phyloP scores from a whole-genome alignment of 2,797 vertebrate species.

The Gallinago solitaria region DNA sequence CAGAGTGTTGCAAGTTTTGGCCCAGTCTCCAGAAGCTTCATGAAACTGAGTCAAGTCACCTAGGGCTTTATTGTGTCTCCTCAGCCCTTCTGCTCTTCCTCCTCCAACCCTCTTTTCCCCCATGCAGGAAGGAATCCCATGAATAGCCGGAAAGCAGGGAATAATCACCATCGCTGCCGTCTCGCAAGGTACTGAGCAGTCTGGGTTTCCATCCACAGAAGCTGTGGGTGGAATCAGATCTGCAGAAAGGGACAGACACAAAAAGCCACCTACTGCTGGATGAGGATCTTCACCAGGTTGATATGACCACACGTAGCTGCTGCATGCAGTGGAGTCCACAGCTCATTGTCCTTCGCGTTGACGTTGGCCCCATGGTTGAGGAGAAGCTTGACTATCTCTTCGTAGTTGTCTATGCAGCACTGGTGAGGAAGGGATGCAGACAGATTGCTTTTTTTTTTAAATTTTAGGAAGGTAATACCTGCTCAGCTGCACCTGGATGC shows the following conservation, averaged over 20 bases:
- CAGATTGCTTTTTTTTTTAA: neutral
- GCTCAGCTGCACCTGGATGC: neutral
- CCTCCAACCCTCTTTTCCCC: neutral
- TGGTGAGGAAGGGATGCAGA: slow-evolving; percentile 56
- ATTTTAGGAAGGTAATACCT: neutral
- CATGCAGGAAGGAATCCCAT: neutral
- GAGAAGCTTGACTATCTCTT: slow-evolving; percentile 94
- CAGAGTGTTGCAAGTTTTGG: neutral
- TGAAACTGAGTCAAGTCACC: neutral
- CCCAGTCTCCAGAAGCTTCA: neutral
- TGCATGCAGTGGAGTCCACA: slow-evolving; percentile 96
- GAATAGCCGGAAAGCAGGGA: neutral
- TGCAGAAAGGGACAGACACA: neutral
- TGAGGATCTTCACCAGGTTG: slow-evolving; percentile 93
- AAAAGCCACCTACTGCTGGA: slow-evolving; percentile 87
- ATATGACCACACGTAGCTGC: slow-evolving; percentile 95
- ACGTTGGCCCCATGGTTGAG: slow-evolving; percentile 89
- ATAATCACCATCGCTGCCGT: neutral
- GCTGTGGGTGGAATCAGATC: neutral
- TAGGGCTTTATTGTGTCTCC: neutral
- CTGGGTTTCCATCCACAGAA: neutral
- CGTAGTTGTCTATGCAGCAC: slow-evolving; percentile 99
- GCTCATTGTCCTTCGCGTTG: slow-evolving; percentile 94
- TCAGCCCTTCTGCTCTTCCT: neutral
- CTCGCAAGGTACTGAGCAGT: neutral